Evolutionary conservation across 2,113 vertebrate genomes (phyloP).

Genomic region (Megaleporinus macrocephalus): DNA sequence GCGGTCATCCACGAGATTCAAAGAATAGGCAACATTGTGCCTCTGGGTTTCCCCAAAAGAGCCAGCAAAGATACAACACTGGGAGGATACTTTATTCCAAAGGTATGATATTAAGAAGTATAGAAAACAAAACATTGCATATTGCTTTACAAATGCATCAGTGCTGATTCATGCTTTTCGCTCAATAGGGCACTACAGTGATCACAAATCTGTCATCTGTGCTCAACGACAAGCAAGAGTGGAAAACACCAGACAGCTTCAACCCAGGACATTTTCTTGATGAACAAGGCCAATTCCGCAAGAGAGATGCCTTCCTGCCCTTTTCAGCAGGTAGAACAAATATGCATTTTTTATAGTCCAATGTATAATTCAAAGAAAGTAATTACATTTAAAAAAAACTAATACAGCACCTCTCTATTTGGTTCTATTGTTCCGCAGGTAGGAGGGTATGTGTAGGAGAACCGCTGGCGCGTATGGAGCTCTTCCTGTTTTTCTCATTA

Average conservation of each 20-base stretch:
- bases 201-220: conserved; percentile 77
- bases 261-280: conserved; percentile 83
- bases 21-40: conserved; percentile 69
- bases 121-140: background rate
- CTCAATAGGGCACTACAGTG: conserved; percentile 71
- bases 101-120: conserved; percentile 53
- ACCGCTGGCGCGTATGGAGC: conserved; percentile 47
- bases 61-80: conserved; percentile 40
- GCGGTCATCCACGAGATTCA: conserved; percentile 78
- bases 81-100: conserved; percentile 68
- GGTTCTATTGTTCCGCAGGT: background rate
- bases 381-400: too few relatives aligned
- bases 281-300: conserved; percentile 75
- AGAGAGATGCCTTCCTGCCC: conserved; percentile 76
- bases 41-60: conserved; percentile 63
- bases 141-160: background rate
- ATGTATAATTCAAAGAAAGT: too few relatives aligned
- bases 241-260: conserved; percentile 78
- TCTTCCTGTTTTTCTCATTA: conserved; percentile 48
- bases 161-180: background rate
- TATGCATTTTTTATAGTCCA: background rate
- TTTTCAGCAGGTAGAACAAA: conserved; percentile 75
- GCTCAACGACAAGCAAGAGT: conserved; percentile 74
- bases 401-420: too few relatives aligned
- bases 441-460: conserved; percentile 50